Evolutionary conservation across 2,797 vertebrate genomes (phyloP).

Genomic region (Leontopithecus rosalia): DNA sequence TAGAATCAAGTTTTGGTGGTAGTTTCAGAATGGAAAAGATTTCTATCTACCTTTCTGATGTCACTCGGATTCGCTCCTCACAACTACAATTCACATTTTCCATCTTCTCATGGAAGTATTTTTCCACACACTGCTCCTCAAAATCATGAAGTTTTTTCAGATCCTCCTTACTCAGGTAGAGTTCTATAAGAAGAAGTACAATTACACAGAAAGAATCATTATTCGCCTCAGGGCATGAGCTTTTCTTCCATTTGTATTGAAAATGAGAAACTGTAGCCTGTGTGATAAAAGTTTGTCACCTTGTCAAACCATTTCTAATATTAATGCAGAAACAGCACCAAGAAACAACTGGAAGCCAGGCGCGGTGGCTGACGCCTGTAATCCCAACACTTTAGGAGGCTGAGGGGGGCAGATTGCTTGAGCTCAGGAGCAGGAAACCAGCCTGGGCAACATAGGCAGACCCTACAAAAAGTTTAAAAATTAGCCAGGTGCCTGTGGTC

Average conservation of each 20-base stretch:
- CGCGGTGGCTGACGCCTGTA: not conserved
- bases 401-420: not conserved
- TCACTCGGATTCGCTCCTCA: constrained; percentile 90
- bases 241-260: not conserved
- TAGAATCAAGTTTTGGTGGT: not conserved
- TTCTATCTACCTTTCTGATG: constrained; percentile 89
- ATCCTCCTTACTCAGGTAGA: constrained; percentile 92
- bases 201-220: not conserved
- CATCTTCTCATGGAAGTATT: constrained; percentile 92
- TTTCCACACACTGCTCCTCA: constrained; percentile 94
- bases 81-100: constrained; percentile 86
- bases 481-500: not conserved
- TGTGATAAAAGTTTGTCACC: not conserved
- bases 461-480: not conserved
- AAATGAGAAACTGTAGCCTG: not conserved
- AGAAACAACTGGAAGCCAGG: not conserved
- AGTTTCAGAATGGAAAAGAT: not conserved
- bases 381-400: not conserved
- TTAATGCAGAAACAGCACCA: not conserved
- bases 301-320: not conserved
- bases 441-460: not conserved
- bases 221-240: not conserved
- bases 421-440: not conserved
- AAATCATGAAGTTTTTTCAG: constrained; percentile 96
- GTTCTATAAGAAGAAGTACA: constrained; percentile 86